Conservation (phyloP, 1,140 invertebrate genomes). For the Bombus soroeensis region DNA sequence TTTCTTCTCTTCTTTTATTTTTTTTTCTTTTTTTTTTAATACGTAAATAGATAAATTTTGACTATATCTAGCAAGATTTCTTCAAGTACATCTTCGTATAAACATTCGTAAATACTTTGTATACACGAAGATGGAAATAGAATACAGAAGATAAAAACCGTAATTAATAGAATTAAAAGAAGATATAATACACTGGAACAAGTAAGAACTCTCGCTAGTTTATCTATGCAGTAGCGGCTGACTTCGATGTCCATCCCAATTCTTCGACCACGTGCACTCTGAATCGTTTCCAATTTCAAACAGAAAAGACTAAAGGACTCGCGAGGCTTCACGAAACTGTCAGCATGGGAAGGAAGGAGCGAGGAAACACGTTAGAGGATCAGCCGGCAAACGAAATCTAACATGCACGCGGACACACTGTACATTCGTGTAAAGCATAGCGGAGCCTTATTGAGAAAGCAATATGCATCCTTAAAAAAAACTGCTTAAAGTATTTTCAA, state of each 20-base stretch:
- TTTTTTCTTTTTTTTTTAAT: no score
- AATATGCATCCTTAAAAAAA: constrained; percentile 69
- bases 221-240: constrained; percentile 28
- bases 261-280: constrained; percentile 42
- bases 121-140: not conserved
- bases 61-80: not conserved
- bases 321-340: constrained; percentile 30
- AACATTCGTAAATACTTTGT: not conserved
- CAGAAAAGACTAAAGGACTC: constrained; percentile 11
- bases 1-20: not conserved
- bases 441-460: constrained; percentile 78
- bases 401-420: constrained; percentile 51
- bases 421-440: constrained; percentile 73
- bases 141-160: no score
- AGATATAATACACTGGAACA: not conserved
- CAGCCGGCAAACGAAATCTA: constrained; percentile 10
- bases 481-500: constrained; percentile 71
- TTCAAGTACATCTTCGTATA: not conserved
- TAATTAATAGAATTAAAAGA: not conserved
- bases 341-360: not conserved
- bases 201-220: not conserved
- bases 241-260: constrained; percentile 40
- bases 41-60: not conserved
- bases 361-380: constrained; percentile 17
- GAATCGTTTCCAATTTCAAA: constrained; percentile 35